Evolutionary conservation across 2,888 invertebrate species (phyloP).

Genomic region (Dysmachus trigonus): DNA sequence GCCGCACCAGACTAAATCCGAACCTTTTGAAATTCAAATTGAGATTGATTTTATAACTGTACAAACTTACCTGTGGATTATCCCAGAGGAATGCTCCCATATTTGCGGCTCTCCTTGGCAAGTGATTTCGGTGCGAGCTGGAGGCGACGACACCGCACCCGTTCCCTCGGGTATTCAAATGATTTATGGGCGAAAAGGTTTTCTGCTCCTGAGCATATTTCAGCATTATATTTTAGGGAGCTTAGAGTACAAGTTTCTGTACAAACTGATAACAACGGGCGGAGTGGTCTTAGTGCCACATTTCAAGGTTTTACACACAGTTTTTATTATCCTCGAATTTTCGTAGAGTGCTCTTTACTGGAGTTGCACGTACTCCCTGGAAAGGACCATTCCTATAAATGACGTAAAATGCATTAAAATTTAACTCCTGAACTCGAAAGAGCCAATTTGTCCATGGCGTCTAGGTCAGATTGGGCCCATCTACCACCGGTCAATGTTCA

Average conservation of each 20-base stretch:
- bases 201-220: conserved; percentile 35
- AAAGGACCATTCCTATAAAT: neutral
- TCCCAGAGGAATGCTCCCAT: conserved; percentile 35
- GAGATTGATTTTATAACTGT: conserved; percentile 37
- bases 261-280: conserved; percentile 35
- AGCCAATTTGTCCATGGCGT: neutral
- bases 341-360: neutral
- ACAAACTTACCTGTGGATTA: conserved; percentile 36
- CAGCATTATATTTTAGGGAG: conserved; percentile 41
- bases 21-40: conserved; percentile 41
- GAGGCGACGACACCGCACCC: neutral
- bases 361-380: neutral
- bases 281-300: conserved; percentile 29
- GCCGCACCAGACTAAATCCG: neutral
- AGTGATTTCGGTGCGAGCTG: neutral
- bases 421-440: neutral
- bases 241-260: conserved; percentile 39
- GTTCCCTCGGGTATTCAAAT: conserved; percentile 11
- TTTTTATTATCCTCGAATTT: conserved; percentile 7
- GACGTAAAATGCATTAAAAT: conserved; percentile 21
- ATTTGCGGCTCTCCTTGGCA: conserved; percentile 4
- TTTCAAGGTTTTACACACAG: conserved; percentile 35
- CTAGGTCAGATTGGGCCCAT: neutral
- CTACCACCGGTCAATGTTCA: neutral
- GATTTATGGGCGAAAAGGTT: conserved; percentile 34